Evolutionary conservation across 2,797 vertebrate species (phyloP).

Genomic region (Lepilemur septentrionalis): DNA sequence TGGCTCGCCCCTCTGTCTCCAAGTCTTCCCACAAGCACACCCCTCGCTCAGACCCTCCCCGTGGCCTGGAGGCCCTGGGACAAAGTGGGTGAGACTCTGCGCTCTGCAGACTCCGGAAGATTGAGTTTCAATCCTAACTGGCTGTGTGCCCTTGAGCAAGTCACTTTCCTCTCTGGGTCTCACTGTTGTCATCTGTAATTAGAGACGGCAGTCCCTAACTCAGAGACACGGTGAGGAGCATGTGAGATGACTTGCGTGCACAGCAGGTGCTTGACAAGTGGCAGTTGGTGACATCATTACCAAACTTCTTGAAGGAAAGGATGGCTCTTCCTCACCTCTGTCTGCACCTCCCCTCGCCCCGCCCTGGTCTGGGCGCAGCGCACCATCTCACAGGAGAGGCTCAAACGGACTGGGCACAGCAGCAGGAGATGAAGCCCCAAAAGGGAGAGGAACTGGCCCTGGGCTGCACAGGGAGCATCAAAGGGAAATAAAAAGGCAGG

Average conservation of each 20-base stretch:
- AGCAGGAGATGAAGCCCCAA: background rate
- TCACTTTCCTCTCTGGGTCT: background rate
- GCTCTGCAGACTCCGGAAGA: background rate
- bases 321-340: background rate
- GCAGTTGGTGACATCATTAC: background rate
- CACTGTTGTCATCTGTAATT: background rate
- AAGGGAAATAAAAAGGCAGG: background rate
- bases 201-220: background rate
- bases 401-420: background rate
- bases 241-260: background rate
- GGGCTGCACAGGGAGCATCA: background rate
- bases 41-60: background rate
- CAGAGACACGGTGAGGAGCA: background rate
- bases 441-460: background rate
- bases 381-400: background rate
- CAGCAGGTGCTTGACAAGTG: background rate
- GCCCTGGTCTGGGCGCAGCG: background rate
- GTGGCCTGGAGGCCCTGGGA: background rate
- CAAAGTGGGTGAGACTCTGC: background rate
- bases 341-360: background rate
- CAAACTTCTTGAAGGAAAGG: background rate
- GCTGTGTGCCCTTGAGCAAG: background rate
- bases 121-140: background rate
- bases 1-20: background rate
- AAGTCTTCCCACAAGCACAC: background rate